Evolutionary conservation across 2,797 vertebrate species (phyloP), one percentile per base, ranked within the genome.

Genomic region (Lophius americanus): DNA sequence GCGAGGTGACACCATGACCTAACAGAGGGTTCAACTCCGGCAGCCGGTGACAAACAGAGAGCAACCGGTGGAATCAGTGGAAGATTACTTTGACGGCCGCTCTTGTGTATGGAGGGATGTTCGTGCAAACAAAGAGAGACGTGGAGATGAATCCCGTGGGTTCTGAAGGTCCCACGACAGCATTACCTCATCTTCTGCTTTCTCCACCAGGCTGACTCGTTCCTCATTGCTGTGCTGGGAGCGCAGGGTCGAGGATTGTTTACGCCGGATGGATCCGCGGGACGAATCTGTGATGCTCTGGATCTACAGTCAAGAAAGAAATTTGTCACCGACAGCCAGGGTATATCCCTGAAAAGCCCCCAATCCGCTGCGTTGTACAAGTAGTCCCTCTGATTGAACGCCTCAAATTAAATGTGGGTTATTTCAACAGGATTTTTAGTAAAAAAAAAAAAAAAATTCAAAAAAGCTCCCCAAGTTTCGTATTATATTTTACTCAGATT

Each of bases 241-340:
- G 44, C 91, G 91, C 0, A 93, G 83, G 75, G 90, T 94, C 33
- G 94, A 73, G 0, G 94, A 94, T 67, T 96, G 95, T 93, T 99
- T 99, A 60, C 98, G 96, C 49, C 98, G 94, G 73, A 99, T 98
- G 65, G 98, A 99, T 58, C 96, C 97, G 0, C 98, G 96, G 43
- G 98, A 99, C 53, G 95, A 96, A 3, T 99, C 98, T 0, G 98
- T 99, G 85, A 99, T 99, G 80, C 98, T 99, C 90, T 99, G 98
- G 84, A 99, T 99, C 98, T 99, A 52, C 9, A 54, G 44, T 53
- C 23, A 46, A 12, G 67, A 46, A 51, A 12, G 55, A n/a, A 9
- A 7, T 42, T 23, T 23, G 23, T 23, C 23, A 23, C 23, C 23
- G 23, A 23, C 23, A 23, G 23, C 23, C 23, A 23, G 23, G 23